Base-by-base conservation (phyloP, 2,888 invertebrate genomes). In the Stenoptilia bipunctidactyla region DNA sequence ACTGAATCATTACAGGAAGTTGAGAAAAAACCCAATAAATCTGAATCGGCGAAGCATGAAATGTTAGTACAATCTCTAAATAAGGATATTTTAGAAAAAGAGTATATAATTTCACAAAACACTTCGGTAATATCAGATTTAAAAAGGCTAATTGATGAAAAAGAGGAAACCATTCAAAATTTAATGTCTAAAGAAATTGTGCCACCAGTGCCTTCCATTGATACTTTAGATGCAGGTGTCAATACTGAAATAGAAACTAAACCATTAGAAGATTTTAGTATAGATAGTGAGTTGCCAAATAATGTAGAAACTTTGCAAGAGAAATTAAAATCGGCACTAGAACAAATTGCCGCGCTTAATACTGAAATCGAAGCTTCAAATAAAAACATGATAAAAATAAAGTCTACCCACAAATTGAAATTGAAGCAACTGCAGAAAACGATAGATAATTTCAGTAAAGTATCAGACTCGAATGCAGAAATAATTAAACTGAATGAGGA, bases 391-490 rank as follows among this genome's bases (percentile, higher is more conserved):
- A 88, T 92, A 37, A 92, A 92, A 73, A 84, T 90, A 6, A 92
- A 92, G 64, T 89, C 90, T 1, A 87, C 87, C 49, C 88, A 89
- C 55, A 91, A 90, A 63, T 71, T 86, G 41, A 93, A 92, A 75
- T 65, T 90, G 36, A 93, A 92, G 62, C 90, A 90, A 59, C 73
- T 92, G 56, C 92, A 91, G 55, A 92, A 91, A 56, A 91, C 92
- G 55, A 85, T 90, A 27, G 89, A 89, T 46, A 85, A 85, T 52
- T 86, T 89, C 40, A 88, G 87, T 53, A 86, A 90, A 79, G 82
- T 88, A 33, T 89, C 89, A 30, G 91, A 92, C 60, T 66, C 86
- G 10, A 89, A 91, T 66, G 87, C 87, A 30, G 89, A 92, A 64
- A 82, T 92, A 42, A 85, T 89, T 0, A 86, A 85, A 51, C 68